Base-by-base conservation (phyloP, 2,797 vertebrate species). In the Myotis findleyi region DNA sequence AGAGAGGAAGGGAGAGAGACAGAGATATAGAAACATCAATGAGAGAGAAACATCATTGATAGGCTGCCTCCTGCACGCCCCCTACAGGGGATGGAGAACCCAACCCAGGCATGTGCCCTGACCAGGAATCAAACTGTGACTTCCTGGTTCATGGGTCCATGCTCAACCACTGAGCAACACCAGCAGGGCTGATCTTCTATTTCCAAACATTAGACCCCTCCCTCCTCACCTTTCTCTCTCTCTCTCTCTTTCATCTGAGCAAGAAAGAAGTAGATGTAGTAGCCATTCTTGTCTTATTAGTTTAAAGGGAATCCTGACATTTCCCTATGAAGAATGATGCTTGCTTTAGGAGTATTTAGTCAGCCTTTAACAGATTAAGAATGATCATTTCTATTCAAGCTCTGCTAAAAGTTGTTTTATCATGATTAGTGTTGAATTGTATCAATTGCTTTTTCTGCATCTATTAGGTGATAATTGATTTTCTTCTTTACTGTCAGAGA, bases 401-500 rank as follows among this genome's bases (percentile, higher is more conserved):
- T 51, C 38, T 59, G 38, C n/a, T 77, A 51, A 69, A 76, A 84
- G 64, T 87, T 88, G n/a, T 85, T 85, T 73, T 59, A 69, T 76
- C 41, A 53, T 62, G 57, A 69, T 36, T 23, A 79, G 10, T 89
- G 38, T 86, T 95, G 27, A 86, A 75, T 75, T 89, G 66, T 85
- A 86, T 68, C 68, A 87, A 62, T 81, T 86, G 44, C 27, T 87
- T 59, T 38, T 86, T 93, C 33, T 87, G 41, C 30, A 38, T 69
- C 33, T 68, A 76, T 93, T 90, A 75, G 57, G 49, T 87, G 41
- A 72, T 87, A 69, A 93, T 87, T 76, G 51, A 53, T 86, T 90
- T 90, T 93, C 82, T 73, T 27, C 57, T 88, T 84, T 87, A 73
- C 49, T 68, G 64, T 73, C 92, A 68, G 90, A 72, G 77, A 75